phyloP scores from a whole-genome alignment of 2,113 vertebrate genomes.

The Bujurquina vittata region DNA sequence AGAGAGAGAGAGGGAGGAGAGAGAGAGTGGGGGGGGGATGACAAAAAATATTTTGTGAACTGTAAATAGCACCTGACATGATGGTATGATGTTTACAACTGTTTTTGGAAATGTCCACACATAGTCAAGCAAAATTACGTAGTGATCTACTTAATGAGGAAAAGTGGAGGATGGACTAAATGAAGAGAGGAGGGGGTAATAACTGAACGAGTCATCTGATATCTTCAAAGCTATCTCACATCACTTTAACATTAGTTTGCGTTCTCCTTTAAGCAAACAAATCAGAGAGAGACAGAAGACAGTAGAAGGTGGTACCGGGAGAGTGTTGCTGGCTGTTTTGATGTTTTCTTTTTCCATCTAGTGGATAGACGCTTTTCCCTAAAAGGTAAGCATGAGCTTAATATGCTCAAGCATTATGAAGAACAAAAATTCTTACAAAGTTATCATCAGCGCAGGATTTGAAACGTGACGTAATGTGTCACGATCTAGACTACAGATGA shows the following conservation, averaged over 20 bases:
- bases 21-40: not conserved
- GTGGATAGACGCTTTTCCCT: not conserved
- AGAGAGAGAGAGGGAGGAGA: not conserved
- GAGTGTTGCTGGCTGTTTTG: not conserved
- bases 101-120: not conserved
- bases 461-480: not conserved
- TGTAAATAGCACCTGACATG: not conserved
- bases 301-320: not conserved
- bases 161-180: not conserved
- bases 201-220: not conserved
- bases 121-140: not conserved
- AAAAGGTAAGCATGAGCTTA: constrained; percentile 43
- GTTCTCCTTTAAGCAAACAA: not conserved
- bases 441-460: constrained; percentile 1
- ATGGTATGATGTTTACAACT: not conserved
- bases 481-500: not conserved
- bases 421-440: not conserved
- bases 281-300: not conserved
- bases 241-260: not conserved
- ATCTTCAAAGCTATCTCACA: not conserved
- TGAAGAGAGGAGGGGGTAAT: not conserved
- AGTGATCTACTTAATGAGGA: not conserved
- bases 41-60: not conserved
- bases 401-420: not conserved
- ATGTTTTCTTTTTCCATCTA: not conserved